Percentiles rank a stretch among this genome's conserved stretches.
Conservation (phyloP, 2,797 vertebrate genomes). For the Acipenser ruthenus region DNA sequence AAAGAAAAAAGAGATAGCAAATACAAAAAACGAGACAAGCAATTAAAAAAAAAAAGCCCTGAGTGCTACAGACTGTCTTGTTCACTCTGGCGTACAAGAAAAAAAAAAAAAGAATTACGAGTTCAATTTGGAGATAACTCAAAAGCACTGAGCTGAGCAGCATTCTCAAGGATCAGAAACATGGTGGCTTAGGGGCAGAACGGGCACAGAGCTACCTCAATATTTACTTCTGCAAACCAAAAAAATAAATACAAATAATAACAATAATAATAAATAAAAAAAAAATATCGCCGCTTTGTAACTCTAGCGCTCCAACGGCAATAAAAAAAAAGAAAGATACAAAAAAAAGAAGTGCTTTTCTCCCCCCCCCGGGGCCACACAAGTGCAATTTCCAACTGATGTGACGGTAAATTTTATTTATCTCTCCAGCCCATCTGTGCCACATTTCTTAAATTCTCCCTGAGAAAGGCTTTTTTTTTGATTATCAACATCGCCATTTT, state of each 20-base stretch:
- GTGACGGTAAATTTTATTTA: conserved; percentile 88
- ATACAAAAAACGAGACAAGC: no score
- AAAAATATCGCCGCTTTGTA: no score
- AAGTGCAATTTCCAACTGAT: conserved; percentile 73
- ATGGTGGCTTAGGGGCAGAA: not conserved
- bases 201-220: not conserved
- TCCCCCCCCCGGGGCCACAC: conserved; percentile 76
- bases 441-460: conserved; percentile 77
- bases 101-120: no score
- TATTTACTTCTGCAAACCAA: conserved; percentile 45
- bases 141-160: conserved; percentile 26
- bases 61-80: no score
- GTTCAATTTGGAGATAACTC: no score
- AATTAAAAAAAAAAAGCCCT: no score
- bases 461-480: conserved; percentile 79
- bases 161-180: not conserved
- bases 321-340: conserved; percentile 17
- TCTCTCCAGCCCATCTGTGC: conserved; percentile 87
- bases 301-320: no score
- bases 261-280: no score
- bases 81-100: no score
- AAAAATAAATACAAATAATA: conserved; percentile 31
- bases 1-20: no score
- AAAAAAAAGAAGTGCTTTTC: conserved; percentile 19
- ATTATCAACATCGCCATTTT: conserved; percentile 87